Evolutionary conservation across 2,888 invertebrate species (phyloP), one percentile per base, ranked within the genome.

Genomic region (Amblyjoppa fuscipennis): DNA sequence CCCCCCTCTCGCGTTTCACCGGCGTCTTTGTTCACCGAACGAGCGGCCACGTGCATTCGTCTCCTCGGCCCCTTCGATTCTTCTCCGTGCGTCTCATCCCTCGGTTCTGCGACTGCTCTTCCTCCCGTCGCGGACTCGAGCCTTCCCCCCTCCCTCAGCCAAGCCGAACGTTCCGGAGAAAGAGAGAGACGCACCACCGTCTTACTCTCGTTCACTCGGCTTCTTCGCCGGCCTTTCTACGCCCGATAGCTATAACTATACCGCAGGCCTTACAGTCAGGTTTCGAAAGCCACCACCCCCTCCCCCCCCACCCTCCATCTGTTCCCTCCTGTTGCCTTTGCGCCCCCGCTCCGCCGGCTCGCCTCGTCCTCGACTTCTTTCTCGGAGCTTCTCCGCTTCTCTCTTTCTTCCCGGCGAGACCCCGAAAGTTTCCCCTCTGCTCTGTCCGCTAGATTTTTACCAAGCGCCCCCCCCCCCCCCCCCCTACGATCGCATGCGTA

Each of bases 361-460:
- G 5, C 38, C 71, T 64, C 66, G 71, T 79, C 74, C 80, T 61
- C 76, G 64, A 75, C 75, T 77, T 76, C 70, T 69, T 28, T 53
- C 80, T 80, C 25, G 38, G 49, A 53, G 5, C 38, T 25, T 53
- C 45, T 73, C 28, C 31, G 4, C 49, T 38, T 41, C 66, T 64
- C 51, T 71, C 28, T 25, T n/a, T 66, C 59, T 49, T 20, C 20
- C 16, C 45, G 16, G 45, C 16, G 16, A 49, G 16, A 49, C 74
- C 31, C 71, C 66, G 34, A 59, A 77, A 73, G 70, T 85, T 81
- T 80, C 69, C 86, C 87, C 86, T 83, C 85, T 84, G 83, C 87
- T 81, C 87, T 88, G 64, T 73, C 87, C 87, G 87, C 88, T 91
- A 82, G 83, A 86, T 90, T 89, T 89, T 88, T 89, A 88, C 80